phyloP scores from a whole-genome alignment of 1,140 invertebrate genomes.

The Drosophila littoralis region DNA sequence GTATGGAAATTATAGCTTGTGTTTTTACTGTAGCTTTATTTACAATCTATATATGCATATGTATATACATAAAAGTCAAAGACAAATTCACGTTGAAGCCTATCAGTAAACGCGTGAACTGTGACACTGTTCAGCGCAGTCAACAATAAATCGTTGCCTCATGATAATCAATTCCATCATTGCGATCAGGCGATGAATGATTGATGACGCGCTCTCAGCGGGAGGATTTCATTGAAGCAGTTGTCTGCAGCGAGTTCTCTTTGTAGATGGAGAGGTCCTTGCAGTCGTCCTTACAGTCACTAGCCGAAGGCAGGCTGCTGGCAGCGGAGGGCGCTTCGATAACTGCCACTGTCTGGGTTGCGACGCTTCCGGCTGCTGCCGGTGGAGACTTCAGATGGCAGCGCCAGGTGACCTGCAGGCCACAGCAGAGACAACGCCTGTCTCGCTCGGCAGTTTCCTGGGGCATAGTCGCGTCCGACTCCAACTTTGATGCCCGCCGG shows the following conservation, averaged over 20 bases:
- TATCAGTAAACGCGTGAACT: constrained; percentile 24
- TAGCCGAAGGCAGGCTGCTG: constrained; percentile 22
- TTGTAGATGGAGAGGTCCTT: constrained; percentile 42
- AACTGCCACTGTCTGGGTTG: neutral
- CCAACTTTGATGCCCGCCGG: neutral
- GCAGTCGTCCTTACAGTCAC: constrained; percentile 32
- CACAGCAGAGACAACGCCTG: constrained; percentile 40
- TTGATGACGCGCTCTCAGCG: constrained; percentile 51
- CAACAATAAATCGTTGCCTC: constrained; percentile 5
- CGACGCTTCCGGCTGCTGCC: neutral
- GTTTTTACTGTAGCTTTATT: constrained; percentile 3
- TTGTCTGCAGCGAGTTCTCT: constrained; percentile 30
- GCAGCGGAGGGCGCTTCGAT: neutral
- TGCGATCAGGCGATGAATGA: constrained; percentile 46
- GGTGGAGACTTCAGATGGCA: constrained; percentile 23
- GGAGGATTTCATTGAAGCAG: constrained; percentile 57
- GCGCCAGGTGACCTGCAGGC: constrained; percentile 56
- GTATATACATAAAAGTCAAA: neutral
- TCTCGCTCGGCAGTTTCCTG: constrained; percentile 10
- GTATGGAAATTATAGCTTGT: no score
- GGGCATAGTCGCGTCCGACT: constrained; percentile 49
- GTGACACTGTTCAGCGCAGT: neutral
- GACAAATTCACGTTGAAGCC: neutral
- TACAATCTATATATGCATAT: neutral
- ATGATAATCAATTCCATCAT: constrained; percentile 57